Conservation (phyloP, 2,113 vertebrate genomes). For the Sphaerodactylus townsendi region DNA sequence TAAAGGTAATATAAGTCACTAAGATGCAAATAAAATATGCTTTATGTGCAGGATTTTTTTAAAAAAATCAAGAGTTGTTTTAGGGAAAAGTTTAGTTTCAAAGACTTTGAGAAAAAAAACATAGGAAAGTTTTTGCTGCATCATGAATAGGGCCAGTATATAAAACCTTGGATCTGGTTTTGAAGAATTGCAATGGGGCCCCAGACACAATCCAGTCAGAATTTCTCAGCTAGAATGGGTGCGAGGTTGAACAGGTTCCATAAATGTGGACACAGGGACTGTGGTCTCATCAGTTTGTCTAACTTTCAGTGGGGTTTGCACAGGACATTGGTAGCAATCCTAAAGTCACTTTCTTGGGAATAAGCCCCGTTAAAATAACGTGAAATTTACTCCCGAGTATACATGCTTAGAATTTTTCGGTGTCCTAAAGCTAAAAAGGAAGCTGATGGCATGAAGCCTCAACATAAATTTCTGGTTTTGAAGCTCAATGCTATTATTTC, state of each 20-base stretch:
- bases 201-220: too few species aligned
- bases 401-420: too few species aligned
- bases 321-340: background rate
- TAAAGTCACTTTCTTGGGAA: background rate
- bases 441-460: background rate
- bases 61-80: background rate
- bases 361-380: too few species aligned
- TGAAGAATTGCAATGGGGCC: background rate
- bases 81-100: background rate
- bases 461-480: background rate
- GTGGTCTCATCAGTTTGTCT: background rate
- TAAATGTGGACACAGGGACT: too few species aligned
- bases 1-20: slow-evolving; percentile 37
- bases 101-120: background rate
- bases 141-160: background rate
- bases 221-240: background rate
- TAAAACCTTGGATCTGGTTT: background rate
- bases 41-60: background rate
- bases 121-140: background rate
- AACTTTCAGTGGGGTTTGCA: background rate
- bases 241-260: too few species aligned
- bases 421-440: background rate
- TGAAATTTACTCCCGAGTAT: too few species aligned
- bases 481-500: background rate
- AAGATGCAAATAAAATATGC: slow-evolving; percentile 9